Conservation (phyloP, 2,888 invertebrate species). For the Scelioninae gen. 1 region DNA sequence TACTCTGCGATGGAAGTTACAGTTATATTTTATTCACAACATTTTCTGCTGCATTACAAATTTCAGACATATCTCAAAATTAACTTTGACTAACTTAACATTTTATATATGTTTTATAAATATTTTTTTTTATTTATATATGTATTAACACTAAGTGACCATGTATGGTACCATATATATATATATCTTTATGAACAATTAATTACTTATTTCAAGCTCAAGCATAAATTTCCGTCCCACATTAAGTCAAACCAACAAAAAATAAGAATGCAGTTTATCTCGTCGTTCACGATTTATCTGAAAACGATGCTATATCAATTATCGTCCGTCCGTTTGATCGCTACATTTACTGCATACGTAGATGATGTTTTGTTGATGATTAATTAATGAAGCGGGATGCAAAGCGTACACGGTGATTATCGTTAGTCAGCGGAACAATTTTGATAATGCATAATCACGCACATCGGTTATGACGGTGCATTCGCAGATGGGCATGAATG, state of each 20-base stretch:
- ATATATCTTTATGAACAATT: no score
- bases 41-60: no score
- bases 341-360: slow-evolving; percentile 1
- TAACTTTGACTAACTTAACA: no score
- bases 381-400: slow-evolving; percentile 37
- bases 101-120: no score
- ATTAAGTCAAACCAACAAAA: neutral
- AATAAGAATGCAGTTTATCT: slow-evolving; percentile 18
- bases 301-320: slow-evolving; percentile 42
- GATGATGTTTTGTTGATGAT: slow-evolving; percentile 35
- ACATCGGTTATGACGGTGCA: slow-evolving; percentile 38
- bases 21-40: no score
- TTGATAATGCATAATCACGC: slow-evolving; percentile 51
- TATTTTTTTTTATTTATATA: no score
- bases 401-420: slow-evolving; percentile 21
- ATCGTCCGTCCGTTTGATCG: slow-evolving; percentile 39
- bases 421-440: slow-evolving; percentile 48
- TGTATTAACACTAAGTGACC: no score
- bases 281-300: slow-evolving; percentile 10
- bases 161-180: no score
- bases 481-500: slow-evolving; percentile 25
- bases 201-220: no score
- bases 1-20: no score
- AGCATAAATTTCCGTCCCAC: no score
- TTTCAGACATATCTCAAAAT: no score